Evolutionary conservation across 2,888 invertebrate species (phyloP).

Genomic region (Blomia tropicalis): DNA sequence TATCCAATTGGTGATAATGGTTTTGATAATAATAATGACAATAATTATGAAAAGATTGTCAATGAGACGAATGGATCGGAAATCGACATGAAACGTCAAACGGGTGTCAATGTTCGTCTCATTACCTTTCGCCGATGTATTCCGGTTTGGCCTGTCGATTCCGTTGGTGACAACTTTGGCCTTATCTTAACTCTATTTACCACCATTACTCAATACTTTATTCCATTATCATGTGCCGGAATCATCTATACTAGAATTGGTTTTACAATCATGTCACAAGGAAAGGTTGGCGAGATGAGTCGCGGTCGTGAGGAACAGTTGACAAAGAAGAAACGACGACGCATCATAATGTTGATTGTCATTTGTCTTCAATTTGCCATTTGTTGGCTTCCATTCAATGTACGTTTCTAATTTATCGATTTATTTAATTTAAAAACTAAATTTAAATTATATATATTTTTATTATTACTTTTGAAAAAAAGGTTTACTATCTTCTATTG

Average conservation of each 20-base stretch:
- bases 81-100: neutral
- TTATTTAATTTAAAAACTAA: no score
- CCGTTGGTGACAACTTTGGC: slow-evolving; percentile 18
- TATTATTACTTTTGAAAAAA: no score
- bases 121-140: slow-evolving; percentile 17
- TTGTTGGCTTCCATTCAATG: slow-evolving; percentile 88
- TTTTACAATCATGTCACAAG: slow-evolving; percentile 34
- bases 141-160: slow-evolving; percentile 22
- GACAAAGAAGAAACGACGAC: neutral
- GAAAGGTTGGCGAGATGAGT: slow-evolving; percentile 36
- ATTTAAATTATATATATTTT: no score
- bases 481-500: slow-evolving; percentile 63
- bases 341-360: slow-evolving; percentile 71
- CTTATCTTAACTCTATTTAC: slow-evolving; percentile 31
- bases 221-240: slow-evolving; percentile 36
- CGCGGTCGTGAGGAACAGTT: slow-evolving; percentile 36
- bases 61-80: no score
- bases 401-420: no score
- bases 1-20: neutral
- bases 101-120: neutral
- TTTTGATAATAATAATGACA: neutral
- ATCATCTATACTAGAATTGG: slow-evolving; percentile 36
- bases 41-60: neutral
- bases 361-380: slow-evolving; percentile 84
- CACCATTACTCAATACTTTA: slow-evolving; percentile 36